phyloP scores from a whole-genome alignment of 2,113 vertebrate species.

The Ammospiza nelsoni region DNA sequence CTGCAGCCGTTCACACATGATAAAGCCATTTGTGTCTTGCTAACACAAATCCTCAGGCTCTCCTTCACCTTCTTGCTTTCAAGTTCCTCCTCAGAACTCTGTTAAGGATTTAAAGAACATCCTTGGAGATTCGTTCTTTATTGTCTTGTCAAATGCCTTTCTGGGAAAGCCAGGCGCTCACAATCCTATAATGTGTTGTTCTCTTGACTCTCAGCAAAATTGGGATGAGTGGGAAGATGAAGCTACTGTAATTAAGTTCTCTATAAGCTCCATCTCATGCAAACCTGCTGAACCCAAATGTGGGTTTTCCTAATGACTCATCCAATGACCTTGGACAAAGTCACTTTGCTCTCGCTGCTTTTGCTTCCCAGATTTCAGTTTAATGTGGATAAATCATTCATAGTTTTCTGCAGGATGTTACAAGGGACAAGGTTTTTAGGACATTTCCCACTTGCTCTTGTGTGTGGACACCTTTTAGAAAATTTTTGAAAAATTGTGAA shows the following conservation, averaged over 20 bases:
- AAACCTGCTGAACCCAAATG: slow-evolving; percentile 6
- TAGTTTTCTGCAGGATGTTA: neutral
- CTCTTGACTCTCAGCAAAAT: neutral
- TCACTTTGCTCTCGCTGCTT: neutral
- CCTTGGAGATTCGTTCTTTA: neutral
- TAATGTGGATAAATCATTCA: accelerated
- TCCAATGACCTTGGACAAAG: neutral
- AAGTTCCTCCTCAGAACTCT: neutral
- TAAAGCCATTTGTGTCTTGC: neutral
- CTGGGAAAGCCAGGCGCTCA: neutral
- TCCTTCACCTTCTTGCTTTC: neutral
- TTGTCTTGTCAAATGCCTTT: neutral
- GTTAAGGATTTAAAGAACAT: neutral
- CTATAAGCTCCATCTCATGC: neutral
- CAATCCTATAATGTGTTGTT: slow-evolving; percentile 28
- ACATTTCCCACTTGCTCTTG: accelerated
- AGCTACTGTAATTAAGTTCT: slow-evolving; percentile 54
- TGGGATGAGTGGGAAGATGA: slow-evolving; percentile 35
- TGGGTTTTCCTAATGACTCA: slow-evolving; percentile 5
- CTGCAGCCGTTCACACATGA: accelerated
- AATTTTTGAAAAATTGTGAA: neutral
- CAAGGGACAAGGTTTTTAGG: neutral
- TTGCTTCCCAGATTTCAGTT: neutral
- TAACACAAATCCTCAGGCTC: neutral
- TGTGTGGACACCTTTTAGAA: accelerated